These are phyloP conservation scores for Myotis findleyi DNA, from an alignment of 2,797 vertebrate genomes.

Conservation along the genomic window DNA sequence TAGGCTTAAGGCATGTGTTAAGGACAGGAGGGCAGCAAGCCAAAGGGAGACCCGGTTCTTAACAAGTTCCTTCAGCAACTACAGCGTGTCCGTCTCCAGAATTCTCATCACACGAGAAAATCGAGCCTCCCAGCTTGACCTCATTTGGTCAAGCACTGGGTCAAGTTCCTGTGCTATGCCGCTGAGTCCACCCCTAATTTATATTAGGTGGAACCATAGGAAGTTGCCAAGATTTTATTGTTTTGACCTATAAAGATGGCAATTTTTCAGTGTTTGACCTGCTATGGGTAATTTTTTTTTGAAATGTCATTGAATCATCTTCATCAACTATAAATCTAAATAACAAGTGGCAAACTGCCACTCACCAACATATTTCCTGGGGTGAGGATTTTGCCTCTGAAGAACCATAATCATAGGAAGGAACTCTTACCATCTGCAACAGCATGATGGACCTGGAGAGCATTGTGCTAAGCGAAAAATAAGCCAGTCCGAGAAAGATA, in stretches of 20 bases:
- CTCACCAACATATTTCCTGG: not conserved
- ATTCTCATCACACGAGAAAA: not conserved
- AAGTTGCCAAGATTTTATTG: not conserved
- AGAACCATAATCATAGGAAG: not conserved
- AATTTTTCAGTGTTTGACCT: not conserved
- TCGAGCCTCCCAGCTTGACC: not conserved
- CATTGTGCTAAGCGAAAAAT: too few species aligned
- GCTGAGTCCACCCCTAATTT: not conserved
- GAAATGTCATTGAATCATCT: not conserved
- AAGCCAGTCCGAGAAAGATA: too few species aligned
- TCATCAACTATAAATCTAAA: not conserved
- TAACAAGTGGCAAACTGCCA: not conserved
- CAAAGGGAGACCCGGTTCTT: not conserved
- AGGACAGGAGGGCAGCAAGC: not conserved
- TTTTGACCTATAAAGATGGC: not conserved
- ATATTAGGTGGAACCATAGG: not conserved
- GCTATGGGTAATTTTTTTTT: not conserved
- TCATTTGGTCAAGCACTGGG: not conserved
- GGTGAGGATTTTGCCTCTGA: not conserved
- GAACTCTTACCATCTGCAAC: too few species aligned
- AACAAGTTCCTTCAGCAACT: not conserved
- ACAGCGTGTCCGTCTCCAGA: rapidly evolving
- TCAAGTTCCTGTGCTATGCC: not conserved
- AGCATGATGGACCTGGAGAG: too few species aligned
- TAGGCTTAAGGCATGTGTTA: not conserved